Conservation (phyloP, 2,113 vertebrate species). For the Numida meleagris region DNA sequence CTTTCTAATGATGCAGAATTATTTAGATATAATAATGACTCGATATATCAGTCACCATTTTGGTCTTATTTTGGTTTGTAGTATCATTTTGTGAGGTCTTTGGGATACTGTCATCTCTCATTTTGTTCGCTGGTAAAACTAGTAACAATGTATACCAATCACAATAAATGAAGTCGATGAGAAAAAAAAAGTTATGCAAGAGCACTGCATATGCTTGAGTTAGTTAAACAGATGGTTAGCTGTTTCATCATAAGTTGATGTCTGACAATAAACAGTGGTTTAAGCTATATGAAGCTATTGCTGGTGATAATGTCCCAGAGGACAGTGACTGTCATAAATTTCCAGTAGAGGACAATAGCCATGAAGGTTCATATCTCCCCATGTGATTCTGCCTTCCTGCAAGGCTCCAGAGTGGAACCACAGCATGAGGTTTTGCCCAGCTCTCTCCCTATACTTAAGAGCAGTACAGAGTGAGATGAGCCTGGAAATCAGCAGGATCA, state of each 20-base stretch:
- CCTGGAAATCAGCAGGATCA: not conserved
- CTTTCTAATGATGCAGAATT: not conserved
- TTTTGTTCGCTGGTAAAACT: not conserved
- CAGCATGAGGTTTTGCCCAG: not conserved
- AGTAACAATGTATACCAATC: not conserved
- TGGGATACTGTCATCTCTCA: not conserved
- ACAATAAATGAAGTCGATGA: not conserved
- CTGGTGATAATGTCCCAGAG: not conserved
- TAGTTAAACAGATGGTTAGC: not conserved
- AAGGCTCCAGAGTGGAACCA: not conserved
- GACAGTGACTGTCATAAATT: not conserved
- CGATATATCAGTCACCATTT: not conserved
- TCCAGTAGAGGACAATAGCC: not conserved
- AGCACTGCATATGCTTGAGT: not conserved
- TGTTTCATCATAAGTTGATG: not conserved
- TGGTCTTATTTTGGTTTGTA: not conserved
- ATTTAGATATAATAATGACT: not conserved
- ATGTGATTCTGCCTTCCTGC: not conserved
- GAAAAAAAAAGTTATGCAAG: not conserved
- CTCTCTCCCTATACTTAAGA: rapidly evolving
- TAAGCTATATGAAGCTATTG: not conserved
- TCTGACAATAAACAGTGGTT: not conserved
- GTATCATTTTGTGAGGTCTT: not conserved
- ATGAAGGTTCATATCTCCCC: not conserved
- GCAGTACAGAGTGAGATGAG: not conserved